Evolutionary conservation across 2,113 vertebrate species (phyloP), one percentile per base, ranked within the genome.

Genomic region (Atlantisia rogersi): DNA sequence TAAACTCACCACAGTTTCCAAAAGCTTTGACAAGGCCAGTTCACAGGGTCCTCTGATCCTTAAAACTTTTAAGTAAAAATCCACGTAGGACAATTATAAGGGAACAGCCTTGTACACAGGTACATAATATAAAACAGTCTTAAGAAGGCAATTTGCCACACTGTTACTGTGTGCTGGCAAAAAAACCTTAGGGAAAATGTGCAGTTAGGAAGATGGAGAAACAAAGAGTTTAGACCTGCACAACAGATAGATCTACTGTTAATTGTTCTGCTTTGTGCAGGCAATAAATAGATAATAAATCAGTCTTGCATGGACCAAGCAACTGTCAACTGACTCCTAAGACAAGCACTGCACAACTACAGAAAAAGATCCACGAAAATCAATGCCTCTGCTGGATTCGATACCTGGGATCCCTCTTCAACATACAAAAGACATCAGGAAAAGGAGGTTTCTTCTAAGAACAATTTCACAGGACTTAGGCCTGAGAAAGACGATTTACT

Each of bases 31-130:
- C 81, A 87, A 77, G 63, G 55, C 75, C 67, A 74, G 37, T 67
- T 88, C 73, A 77, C 37, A 92, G 76, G 70, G 70, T 85, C 50
- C 16, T 50, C 44, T 40, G 28, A 59, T 87, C 62, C 71, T 53
- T 81, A 79, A 85, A 82, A 73, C 46, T 85, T 82, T 35, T 44
- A 70, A 85, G n/a, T n/a, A 84, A 85, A 89, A 92, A 88, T 53
- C 88, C 35, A 79, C 2, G 2, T 48, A 73, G 28, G 53, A 84
- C 19, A 87, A 83, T 70, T 92, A 63, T n/a, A 81, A 76, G 69
- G 32, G 31, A 87, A 62, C 19, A 20, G 13, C 12, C 42, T 83
- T 85, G 79, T 74, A 62, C 40, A 74, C 19, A 83, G 55, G 55
- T 85, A 76, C 28, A 11, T 44, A 35, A 74, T 24, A 81, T 71